These are phyloP conservation scores for Onychomys torridus DNA, from an alignment of 2,797 vertebrate genomes.

Conservation along the genomic window DNA sequence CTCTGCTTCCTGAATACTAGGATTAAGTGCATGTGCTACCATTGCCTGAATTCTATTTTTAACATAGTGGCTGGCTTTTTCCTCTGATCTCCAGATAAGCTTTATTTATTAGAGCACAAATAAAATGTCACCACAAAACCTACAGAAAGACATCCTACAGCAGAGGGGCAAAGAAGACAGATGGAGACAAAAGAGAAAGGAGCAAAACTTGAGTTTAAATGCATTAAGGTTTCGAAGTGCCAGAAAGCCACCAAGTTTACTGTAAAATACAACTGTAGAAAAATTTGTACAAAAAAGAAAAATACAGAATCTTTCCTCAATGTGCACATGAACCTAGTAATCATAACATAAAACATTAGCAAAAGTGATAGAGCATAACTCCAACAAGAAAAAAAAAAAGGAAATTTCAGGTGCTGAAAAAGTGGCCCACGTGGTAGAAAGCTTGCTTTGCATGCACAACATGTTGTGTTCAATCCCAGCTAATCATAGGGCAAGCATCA, in stretches of 20 bases:
- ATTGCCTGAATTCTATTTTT: too few species aligned
- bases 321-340: neutral
- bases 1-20: too few species aligned
- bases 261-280: neutral
- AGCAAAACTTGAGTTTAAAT: neutral
- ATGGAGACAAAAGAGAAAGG: neutral
- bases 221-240: neutral
- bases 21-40: too few species aligned
- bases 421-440: too few species aligned
- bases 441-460: neutral
- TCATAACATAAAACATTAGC: neutral
- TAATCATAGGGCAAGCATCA: neutral
- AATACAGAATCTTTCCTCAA: neutral
- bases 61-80: too few species aligned
- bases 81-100: too few species aligned
- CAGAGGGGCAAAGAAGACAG: neutral
- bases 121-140: too few species aligned
- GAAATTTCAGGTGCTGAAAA: neutral
- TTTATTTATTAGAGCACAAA: too few species aligned
- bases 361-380: neutral
- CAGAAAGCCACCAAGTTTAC: neutral
- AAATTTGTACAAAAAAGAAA: neutral
- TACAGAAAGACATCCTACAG: too few species aligned
- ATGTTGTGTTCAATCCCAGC: neutral
- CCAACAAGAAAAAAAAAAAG: neutral